Percentiles rank a stretch among this genome's conserved stretches.
Evolutionary conservation across 2,113 vertebrate genomes (phyloP).

Genomic region (Bettongia penicillata): DNA sequence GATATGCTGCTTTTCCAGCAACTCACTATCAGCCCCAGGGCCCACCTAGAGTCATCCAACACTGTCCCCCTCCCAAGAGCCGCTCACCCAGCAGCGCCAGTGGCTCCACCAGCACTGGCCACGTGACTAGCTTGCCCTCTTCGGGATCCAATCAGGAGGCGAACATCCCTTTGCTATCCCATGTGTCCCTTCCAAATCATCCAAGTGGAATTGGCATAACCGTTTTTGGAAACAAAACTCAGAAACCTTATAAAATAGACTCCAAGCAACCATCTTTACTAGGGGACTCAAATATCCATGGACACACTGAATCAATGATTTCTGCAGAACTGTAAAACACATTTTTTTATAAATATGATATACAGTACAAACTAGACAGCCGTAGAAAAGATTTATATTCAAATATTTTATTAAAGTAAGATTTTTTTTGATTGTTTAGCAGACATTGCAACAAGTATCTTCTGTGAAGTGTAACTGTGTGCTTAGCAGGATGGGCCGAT

Average conservation of each 20-base stretch:
- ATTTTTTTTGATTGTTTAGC: constrained; percentile 78
- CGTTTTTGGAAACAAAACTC: constrained; percentile 91
- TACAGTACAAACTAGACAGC: constrained; percentile 79
- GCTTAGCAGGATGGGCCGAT: constrained; percentile 76
- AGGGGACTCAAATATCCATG: constrained; percentile 89
- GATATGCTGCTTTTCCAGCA: constrained; percentile 95
- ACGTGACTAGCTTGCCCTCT: constrained; percentile 95
- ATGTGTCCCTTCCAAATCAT: constrained; percentile 90
- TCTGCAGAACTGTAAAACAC: constrained; percentile 92
- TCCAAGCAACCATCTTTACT: constrained; percentile 92
- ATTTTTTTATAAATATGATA: constrained; percentile 82
- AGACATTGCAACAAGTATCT: constrained; percentile 84
- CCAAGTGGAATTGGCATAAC: constrained; percentile 85
- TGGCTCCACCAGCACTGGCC: constrained; percentile 98
- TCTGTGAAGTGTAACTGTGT: constrained; percentile 86
- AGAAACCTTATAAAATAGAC: constrained; percentile 93
- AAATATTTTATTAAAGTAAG: constrained; percentile 86
- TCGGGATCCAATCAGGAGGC: constrained; percentile 98
- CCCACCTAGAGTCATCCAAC: constrained; percentile 92
- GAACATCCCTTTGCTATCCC: constrained; percentile 96
- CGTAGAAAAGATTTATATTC: constrained; percentile 89
- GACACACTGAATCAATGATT: constrained; percentile 94
- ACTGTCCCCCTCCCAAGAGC: constrained; percentile 97
- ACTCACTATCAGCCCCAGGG: constrained; percentile 90
- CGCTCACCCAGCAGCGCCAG: constrained; percentile 98